Percentiles rank a stretch among this genome's conserved stretches.
Conservation (phyloP, 2,888 invertebrate genomes). For the Drosophila quasianomalipes region DNA sequence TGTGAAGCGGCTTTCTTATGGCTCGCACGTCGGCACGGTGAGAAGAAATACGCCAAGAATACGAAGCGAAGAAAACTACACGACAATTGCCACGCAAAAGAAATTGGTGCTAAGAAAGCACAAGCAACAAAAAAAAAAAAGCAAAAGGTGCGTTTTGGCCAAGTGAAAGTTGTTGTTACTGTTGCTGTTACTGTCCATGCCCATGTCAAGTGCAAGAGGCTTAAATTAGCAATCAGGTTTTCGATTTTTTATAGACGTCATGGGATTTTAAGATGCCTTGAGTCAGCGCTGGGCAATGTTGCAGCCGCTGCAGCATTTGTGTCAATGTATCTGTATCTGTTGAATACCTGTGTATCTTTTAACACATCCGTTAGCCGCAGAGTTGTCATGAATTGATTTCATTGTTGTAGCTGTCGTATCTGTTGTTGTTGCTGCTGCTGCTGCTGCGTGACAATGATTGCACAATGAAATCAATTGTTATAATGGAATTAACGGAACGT, state of each 20-base stretch:
- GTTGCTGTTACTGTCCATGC: conserved; percentile 4
- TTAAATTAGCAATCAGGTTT: conserved; percentile 38
- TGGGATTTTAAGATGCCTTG: conserved; percentile 45
- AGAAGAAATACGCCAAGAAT: conserved; percentile 28
- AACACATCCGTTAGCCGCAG: conserved; percentile 58
- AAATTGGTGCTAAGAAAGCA: conserved; percentile 66
- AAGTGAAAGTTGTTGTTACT: conserved; percentile 62
- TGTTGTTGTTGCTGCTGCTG: conserved; percentile 13
- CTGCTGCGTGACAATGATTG: conserved; percentile 74
- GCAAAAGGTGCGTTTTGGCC: conserved; percentile 50
- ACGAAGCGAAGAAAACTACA: conserved; percentile 33
- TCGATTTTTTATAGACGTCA: conserved; percentile 24
- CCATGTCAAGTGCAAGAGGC: conserved; percentile 42
- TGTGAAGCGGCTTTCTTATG: conserved; percentile 75
- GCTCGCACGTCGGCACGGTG: conserved; percentile 43
- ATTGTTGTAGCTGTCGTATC: conserved; percentile 45
- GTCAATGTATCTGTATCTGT: conserved; percentile 37
- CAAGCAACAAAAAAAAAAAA: conserved; percentile 32
- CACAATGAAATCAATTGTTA: conserved; percentile 80
- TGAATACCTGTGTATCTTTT: conserved; percentile 56
- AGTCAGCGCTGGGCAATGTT: conserved; percentile 52
- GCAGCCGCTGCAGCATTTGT: conserved; percentile 27
- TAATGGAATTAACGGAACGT: conserved; percentile 76
- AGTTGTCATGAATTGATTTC: conserved; percentile 51
- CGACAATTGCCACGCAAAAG: conserved; percentile 64